A percentile compares a stretch with the other conserved stretches of the same genome.
Conservation (phyloP, 2,113 vertebrate species). For the Zosterops hypoxanthus region DNA sequence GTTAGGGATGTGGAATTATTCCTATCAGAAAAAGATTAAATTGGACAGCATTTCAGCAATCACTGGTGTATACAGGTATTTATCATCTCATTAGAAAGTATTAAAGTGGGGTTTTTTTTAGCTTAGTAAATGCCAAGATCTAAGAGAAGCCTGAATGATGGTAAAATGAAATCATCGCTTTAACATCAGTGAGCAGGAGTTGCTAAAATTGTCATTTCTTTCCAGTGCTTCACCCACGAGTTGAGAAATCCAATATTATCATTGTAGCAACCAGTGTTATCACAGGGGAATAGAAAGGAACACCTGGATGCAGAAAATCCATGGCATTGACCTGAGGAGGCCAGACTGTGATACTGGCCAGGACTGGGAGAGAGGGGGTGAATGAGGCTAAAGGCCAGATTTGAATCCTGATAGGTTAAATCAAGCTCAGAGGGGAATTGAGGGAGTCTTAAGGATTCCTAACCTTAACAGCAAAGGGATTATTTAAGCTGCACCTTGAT, state of each 20-base stretch:
- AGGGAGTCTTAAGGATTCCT: constrained; percentile 14
- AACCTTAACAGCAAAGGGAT: background rate
- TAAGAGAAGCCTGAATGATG: constrained; percentile 45
- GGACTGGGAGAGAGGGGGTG: background rate
- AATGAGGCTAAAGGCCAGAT: constrained; percentile 23
- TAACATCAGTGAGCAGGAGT: constrained; percentile 28
- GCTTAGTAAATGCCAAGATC: constrained; percentile 15
- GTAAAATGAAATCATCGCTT: constrained; percentile 24
- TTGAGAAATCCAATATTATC: constrained; percentile 59
- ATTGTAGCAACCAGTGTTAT: background rate
- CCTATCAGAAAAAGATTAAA: constrained; percentile 11
- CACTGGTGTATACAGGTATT: constrained; percentile 4
- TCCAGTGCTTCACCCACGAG: constrained; percentile 27
- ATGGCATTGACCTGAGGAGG: constrained; percentile 41
- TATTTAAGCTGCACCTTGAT: background rate
- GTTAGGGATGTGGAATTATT: background rate
- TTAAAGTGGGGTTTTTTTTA: constrained; percentile 46
- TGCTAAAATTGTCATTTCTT: constrained; percentile 65
- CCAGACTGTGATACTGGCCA: background rate
- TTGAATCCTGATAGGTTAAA: constrained; percentile 44
- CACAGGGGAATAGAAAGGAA: constrained; percentile 29
- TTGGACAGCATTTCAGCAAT: constrained; percentile 5
- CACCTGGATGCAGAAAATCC: constrained; percentile 67
- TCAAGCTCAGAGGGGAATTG: background rate
- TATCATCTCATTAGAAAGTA: constrained; percentile 58